These are phyloP conservation scores for Hycleus phaleratus DNA, from an alignment of 1,140 invertebrate species.

Conservation along the genomic window DNA sequence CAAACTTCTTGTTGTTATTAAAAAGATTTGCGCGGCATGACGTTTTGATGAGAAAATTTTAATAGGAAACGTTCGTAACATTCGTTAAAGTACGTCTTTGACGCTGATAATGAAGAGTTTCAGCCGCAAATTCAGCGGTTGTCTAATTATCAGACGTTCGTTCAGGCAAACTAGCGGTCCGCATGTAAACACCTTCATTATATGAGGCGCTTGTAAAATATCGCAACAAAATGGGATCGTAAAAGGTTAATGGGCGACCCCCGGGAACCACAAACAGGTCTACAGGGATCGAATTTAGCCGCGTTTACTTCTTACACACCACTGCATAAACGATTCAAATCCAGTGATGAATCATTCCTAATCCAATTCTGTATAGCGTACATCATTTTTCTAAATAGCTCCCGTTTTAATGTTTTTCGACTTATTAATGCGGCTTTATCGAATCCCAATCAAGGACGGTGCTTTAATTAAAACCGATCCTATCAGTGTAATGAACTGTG, in stretches of 20 bases:
- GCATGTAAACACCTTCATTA: slow-evolving; percentile 30
- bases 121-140: slow-evolving; percentile 15
- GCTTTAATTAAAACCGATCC: no score
- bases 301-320: slow-evolving; percentile 18
- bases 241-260: slow-evolving; percentile 26
- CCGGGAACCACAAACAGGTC: slow-evolving; percentile 21
- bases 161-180: slow-evolving; percentile 18
- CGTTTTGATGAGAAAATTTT: no score
- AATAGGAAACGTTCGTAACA: no score
- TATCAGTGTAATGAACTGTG: no score
- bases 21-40: no score
- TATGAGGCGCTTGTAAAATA: slow-evolving; percentile 22
- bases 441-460: no score
- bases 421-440: no score
- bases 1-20: no score
- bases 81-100: no score
- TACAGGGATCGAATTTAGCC: slow-evolving; percentile 13
- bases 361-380: no score
- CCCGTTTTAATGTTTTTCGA: no score
- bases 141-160: slow-evolving; percentile 25
- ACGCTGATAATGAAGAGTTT: slow-evolving; percentile 23
- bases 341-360: not conserved
- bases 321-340: slow-evolving; percentile 21
- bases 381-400: no score
- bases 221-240: slow-evolving; percentile 19